Conservation (phyloP, 2,888 invertebrate species). For the Cheilosia pagana region DNA sequence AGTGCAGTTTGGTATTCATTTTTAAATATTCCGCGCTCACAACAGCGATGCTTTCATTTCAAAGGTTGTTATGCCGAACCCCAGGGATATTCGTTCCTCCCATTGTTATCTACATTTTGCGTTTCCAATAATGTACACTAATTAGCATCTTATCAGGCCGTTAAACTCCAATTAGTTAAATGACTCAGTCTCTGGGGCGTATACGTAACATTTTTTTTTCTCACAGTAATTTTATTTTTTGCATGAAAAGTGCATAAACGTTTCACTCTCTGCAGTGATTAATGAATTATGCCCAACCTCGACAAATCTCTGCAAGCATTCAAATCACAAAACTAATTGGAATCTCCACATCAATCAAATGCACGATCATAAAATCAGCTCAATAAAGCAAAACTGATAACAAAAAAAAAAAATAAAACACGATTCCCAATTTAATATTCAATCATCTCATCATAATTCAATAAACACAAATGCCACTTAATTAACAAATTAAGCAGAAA, state of each 20-base stretch:
- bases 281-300: not conserved
- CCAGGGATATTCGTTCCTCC: too few relatives aligned
- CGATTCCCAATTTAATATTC: constrained; percentile 22
- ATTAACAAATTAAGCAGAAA: constrained; percentile 52
- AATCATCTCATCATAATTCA: constrained; percentile 43
- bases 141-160: too few relatives aligned
- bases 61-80: too few relatives aligned
- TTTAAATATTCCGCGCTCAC: too few relatives aligned
- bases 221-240: not conserved
- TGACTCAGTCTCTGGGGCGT: constrained; percentile 5
- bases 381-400: not conserved
- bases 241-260: not conserved
- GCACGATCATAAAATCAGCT: constrained; percentile 14
- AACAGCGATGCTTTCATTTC: too few relatives aligned
- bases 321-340: constrained; percentile 6
- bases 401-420: not conserved
- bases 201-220: constrained; percentile 32
- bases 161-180: not conserved
- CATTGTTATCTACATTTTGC: too few relatives aligned
- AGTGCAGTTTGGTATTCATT: too few relatives aligned
- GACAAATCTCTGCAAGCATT: not conserved
- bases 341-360: constrained; percentile 11
- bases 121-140: too few relatives aligned
- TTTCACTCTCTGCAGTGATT: not conserved
- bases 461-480: constrained; percentile 52